These are phyloP conservation scores for Eupristina koningsbergeri DNA, from an alignment of 1,140 invertebrate species.

Conservation along the genomic window DNA sequence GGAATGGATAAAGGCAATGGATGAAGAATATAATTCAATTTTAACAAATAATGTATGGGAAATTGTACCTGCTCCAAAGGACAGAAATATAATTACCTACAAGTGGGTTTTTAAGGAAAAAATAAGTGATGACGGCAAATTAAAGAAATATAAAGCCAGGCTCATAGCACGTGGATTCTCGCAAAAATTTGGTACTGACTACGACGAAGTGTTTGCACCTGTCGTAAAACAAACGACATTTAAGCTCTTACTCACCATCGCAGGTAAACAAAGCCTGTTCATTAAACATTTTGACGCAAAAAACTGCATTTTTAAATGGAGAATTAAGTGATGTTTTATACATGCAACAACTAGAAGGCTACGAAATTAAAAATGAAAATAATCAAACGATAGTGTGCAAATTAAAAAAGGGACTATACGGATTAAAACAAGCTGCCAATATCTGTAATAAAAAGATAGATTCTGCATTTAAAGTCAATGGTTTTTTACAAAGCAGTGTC, in stretches of 20 bases:
- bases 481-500: background rate
- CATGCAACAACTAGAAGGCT: slow-evolving; percentile 66
- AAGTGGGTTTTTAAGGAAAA: slow-evolving; percentile 52
- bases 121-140: background rate
- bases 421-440: slow-evolving; percentile 66
- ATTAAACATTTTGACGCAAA: slow-evolving; percentile 65
- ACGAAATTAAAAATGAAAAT: slow-evolving; percentile 47
- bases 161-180: slow-evolving; percentile 54
- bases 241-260: slow-evolving; percentile 12
- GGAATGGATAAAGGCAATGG: background rate
- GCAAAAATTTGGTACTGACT: background rate
- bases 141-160: slow-evolving; percentile 38
- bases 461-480: background rate
- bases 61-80: slow-evolving; percentile 4
- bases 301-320: slow-evolving; percentile 67
- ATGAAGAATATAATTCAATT: slow-evolving; percentile 10
- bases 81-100: slow-evolving; percentile 17
- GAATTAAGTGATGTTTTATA: slow-evolving; percentile 64
- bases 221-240: slow-evolving; percentile 5
- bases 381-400: slow-evolving; percentile 58
- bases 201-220: slow-evolving; percentile 18
- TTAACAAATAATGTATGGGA: background rate
- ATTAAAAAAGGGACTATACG: slow-evolving; percentile 67
- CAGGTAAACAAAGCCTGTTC: slow-evolving; percentile 47
- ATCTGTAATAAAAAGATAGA: slow-evolving; percentile 25